Percentiles rank a stretch among this genome's conserved stretches.
phyloP scores from a whole-genome alignment of 2,113 vertebrate species.

The Chitala chitala region DNA sequence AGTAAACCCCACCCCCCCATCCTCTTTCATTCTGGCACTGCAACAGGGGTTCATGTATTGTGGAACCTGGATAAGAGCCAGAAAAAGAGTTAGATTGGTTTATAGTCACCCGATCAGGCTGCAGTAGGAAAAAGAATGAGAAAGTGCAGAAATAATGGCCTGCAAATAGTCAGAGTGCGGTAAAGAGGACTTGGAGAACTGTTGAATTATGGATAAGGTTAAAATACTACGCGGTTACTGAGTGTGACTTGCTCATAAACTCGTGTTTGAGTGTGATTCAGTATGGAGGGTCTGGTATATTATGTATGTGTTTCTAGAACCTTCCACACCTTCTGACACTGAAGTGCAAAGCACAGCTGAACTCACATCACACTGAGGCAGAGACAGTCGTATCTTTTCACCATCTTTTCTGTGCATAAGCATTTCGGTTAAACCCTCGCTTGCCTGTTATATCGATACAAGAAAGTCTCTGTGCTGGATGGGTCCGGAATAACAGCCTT shows the following conservation, averaged over 20 bases:
- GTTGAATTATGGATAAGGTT: neutral
- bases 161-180: slow-evolving; percentile 35
- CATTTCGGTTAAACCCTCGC: too few species aligned
- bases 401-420: too few species aligned
- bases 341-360: too few species aligned
- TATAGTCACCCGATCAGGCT: slow-evolving; percentile 45
- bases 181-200: slow-evolving; percentile 23
- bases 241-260: neutral
- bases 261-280: too few species aligned
- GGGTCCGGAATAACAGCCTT: too few species aligned
- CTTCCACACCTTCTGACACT: too few species aligned
- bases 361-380: too few species aligned
- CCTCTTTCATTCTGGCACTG: slow-evolving; percentile 39
- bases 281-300: too few species aligned
- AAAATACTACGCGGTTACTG: neutral
- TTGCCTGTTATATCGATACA: too few species aligned
- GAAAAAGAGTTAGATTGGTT: slow-evolving; percentile 46
- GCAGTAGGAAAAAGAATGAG: slow-evolving; percentile 39
- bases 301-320: too few species aligned
- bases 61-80: slow-evolving; percentile 51
- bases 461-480: too few species aligned
- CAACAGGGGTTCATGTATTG: slow-evolving; percentile 54
- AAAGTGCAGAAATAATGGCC: slow-evolving; percentile 51
- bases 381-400: too few species aligned
- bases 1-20: slow-evolving; percentile 11